Conservation (phyloP, 2,113 vertebrate genomes). For the Rutilus rutilus region DNA sequence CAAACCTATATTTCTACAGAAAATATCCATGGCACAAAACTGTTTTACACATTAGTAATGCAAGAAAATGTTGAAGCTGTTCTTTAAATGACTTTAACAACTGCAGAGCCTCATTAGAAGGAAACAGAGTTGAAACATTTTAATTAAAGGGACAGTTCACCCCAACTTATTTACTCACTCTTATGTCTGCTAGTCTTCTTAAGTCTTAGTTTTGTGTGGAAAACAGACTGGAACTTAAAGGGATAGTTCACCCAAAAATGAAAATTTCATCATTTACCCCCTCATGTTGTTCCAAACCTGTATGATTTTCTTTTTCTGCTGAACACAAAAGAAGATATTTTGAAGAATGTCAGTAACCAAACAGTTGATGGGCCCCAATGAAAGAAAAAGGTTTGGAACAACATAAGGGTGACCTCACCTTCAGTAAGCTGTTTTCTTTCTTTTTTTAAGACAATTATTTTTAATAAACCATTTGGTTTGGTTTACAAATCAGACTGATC, state of each 20-base stretch:
- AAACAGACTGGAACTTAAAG: neutral
- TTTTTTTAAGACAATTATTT: too few species aligned
- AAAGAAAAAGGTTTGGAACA: too few species aligned
- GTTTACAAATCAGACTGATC: neutral
- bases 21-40: neutral
- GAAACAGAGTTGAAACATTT: neutral
- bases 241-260: too few species aligned
- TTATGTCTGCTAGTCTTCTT: neutral
- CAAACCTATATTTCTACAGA: neutral
- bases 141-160: constrained; percentile 4
- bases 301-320: too few species aligned
- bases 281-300: too few species aligned
- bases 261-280: too few species aligned
- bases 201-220: neutral
- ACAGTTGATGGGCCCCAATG: too few species aligned
- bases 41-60: neutral
- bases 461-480: neutral
- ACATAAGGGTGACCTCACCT: neutral
- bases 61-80: neutral
- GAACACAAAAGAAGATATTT: neutral
- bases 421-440: neutral
- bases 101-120: neutral
- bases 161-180: neutral
- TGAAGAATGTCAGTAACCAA: too few species aligned
- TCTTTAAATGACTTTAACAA: neutral